Evolutionary conservation across 2,797 vertebrate genomes (phyloP).

Genomic region (Vireo griseus): DNA sequence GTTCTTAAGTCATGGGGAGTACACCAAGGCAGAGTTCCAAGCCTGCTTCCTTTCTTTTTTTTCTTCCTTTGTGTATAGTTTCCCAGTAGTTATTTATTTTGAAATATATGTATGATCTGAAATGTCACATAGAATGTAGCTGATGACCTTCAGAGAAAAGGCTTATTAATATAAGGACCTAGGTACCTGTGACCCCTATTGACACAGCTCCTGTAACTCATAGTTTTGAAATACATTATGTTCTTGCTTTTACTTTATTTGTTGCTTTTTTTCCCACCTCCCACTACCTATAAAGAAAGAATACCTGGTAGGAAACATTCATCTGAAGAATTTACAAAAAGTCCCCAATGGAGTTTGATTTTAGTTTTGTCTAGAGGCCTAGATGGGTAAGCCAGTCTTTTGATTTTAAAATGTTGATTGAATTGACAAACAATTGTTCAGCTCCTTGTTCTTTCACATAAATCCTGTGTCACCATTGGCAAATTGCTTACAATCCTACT

Average conservation of each 20-base stretch:
- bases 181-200: not conserved
- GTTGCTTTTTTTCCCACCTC: not conserved
- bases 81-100: not conserved
- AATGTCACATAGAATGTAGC: not conserved
- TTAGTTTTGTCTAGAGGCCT: not conserved
- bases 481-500: not conserved
- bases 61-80: not conserved
- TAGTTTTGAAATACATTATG: not conserved
- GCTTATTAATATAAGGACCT: not conserved
- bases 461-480: not conserved
- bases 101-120: not conserved
- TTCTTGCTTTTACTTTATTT: not conserved
- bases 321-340: not conserved
- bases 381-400: not conserved
- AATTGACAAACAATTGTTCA: not conserved
- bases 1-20: accelerated
- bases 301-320: not conserved
- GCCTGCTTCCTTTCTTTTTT: not conserved
- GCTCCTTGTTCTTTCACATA: not conserved
- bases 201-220: not conserved
- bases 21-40: not conserved
- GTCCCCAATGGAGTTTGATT: not conserved
- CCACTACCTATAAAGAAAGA: not conserved
- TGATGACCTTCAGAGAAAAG: not conserved
- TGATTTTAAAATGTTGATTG: not conserved